Percentiles rank a stretch among this genome's conserved stretches.
Conservation (phyloP, 2,113 vertebrate genomes). For the Anas platyrhynchos region DNA sequence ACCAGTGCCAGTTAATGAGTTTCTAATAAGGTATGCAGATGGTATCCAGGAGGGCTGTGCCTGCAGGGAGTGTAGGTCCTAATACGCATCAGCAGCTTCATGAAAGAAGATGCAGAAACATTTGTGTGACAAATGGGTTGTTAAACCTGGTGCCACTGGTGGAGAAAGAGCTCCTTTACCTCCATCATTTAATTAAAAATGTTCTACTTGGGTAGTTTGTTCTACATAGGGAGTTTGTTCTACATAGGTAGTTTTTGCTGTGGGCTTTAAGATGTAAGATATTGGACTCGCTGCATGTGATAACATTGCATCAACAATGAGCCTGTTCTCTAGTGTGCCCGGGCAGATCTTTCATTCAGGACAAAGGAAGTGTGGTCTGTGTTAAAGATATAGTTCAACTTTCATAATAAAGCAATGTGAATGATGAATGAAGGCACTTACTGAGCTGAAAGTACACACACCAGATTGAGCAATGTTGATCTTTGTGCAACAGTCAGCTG, state of each 20-base stretch:
- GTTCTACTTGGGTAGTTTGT: background rate
- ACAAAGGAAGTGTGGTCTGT: constrained; percentile 65
- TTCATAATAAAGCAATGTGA: constrained; percentile 60
- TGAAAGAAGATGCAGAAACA: constrained; percentile 1
- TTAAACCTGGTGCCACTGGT: background rate
- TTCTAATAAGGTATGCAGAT: background rate
- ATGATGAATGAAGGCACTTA: constrained; percentile 66
- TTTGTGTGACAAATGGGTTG: constrained; percentile 25
- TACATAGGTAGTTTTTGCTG: background rate
- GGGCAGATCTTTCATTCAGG: constrained; percentile 35
- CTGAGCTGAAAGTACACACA: constrained; percentile 53
- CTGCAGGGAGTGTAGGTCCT: background rate
- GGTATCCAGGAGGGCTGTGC: background rate
- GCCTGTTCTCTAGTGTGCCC: constrained; percentile 31
- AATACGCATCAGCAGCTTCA: background rate
- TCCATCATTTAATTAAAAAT: constrained; percentile 18
- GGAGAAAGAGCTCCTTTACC: background rate
- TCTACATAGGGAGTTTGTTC: background rate
- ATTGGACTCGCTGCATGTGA: background rate
- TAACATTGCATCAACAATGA: constrained; percentile 6
- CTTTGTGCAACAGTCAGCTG: constrained; percentile 56
- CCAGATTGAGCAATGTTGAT: constrained; percentile 62
- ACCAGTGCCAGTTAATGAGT: background rate
- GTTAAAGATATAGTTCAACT: constrained; percentile 61
- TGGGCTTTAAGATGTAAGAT: constrained; percentile 30